Evolutionary conservation across 2,888 invertebrate species (phyloP), one percentile per base, ranked within the genome.

Genomic region (Torymus auratus): DNA sequence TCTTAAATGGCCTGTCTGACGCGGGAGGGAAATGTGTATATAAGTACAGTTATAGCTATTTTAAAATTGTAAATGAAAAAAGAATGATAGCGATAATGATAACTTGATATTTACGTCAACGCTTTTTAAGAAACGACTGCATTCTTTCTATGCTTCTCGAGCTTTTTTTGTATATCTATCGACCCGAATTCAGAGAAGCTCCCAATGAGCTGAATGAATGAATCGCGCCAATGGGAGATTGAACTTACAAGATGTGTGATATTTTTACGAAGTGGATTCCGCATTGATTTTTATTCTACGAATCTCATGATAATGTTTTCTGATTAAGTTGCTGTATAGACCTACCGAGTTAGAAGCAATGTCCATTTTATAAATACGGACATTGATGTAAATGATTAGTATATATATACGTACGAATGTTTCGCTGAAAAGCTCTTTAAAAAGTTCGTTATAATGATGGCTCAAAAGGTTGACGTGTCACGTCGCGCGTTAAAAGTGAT

Each of bases 321-420:
- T 61, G 28, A 41, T 75, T 79, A 65, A 71, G 52, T 72, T 77
- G 20, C 61, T 82, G 72, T 80, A 82, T 77, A 82, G 58, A 73
- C 53, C 53, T 69, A 64, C 68, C 13, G 20, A 20, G 15, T 72
- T 77, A 73, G 62, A 23, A 69, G 28, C 61, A 78, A 78, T 71
- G 78, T 78, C 71, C 56, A 58, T 67, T 77, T 71, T 58, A 78
- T 68, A n/a, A 71, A 72, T 41, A 53, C 14, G 62, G 79, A 60
- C 68, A 64, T 70, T 73, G 41, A 50, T 79, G 68, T 82, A 77
- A 73, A 79, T 79, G 72, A 73, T 41, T 76, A 61, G 58, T 64
- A 67, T 52, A 60, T 72, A 71, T 62, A 65, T 74, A 74, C 65
- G 73, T 74, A 50, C 64, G 73, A 64, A 15, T 62, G 76, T 76